Base-by-base conservation (phyloP, 2,113 vertebrate species). In the Oriolus oriolus region DNA sequence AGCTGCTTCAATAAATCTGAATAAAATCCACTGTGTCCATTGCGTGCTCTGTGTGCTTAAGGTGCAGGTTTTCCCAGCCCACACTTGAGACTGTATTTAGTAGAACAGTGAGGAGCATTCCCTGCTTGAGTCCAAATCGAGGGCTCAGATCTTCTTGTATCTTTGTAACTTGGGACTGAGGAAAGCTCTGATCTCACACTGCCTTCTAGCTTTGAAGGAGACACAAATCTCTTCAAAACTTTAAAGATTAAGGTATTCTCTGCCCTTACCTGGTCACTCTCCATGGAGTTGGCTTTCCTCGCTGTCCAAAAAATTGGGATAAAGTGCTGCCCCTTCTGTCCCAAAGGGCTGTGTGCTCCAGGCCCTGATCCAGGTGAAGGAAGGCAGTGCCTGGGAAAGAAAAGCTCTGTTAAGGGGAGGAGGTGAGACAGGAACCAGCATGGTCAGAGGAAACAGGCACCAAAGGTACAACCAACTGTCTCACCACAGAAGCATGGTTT, bases 1-100 rank as follows among this genome's bases (percentile, higher is more conserved):
- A 93, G 95, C 93, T 96, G 90, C 75, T 93, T 94, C 68, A 97
- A 92, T 97, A 97, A 96, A 97, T 52, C 33, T 54, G 78, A 92
- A 74, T 74, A 50, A 91, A 92, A 90, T 30, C 47, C 63, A 35
- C 31, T 0, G 0, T 52, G 66, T 42, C 39, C 63, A 8, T 39
- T 53, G 80, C 33, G 53, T 90, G 66, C 18, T 93, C 49, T 53
- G 12, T 47, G 1, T 60, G 42, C 42, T 54, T 24, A 3, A 68
- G 45, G 69, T 54, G 64, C 39, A 44, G 9, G 5, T 59, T 65
- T 85, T 56, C 60, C 86, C 63, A 81, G 84, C 65, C 41, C 31
- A 12, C 4, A 1, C 57, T 23, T 4, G 22, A 35, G 59, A 28
- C 23, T 2, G 19, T 3, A 10, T 28, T 63, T 9, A 57, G 47